These are phyloP conservation scores for Notiomystis cincta DNA, from an alignment of 2,113 vertebrate genomes.

Conservation along the genomic window DNA sequence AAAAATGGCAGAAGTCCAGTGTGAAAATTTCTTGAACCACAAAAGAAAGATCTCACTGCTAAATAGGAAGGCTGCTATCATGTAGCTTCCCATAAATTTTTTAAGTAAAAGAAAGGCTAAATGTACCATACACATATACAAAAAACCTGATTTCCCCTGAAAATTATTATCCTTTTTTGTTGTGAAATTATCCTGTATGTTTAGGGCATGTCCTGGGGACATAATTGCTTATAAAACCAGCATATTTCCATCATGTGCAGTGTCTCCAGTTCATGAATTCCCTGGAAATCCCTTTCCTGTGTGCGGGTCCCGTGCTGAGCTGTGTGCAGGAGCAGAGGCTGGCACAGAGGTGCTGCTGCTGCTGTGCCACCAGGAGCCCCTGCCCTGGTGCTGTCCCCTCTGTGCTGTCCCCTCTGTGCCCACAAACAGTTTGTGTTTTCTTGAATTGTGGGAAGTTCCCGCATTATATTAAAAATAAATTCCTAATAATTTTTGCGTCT, in stretches of 20 bases:
- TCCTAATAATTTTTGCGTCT: rapidly evolving
- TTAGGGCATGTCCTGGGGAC: not conserved
- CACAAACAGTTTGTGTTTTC: not conserved
- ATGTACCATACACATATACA: not conserved
- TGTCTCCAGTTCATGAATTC: not conserved
- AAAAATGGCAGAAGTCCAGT: not conserved
- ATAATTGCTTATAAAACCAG: not conserved
- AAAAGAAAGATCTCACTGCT: not conserved
- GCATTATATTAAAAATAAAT: not conserved
- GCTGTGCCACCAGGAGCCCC: too few relatives aligned
- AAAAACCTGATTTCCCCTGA: not conserved
- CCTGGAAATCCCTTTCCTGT: not conserved
- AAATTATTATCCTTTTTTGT: not conserved
- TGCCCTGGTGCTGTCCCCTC: too few relatives aligned
- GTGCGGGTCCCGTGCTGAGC: not conserved
- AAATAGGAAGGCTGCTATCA: not conserved
- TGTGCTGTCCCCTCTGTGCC: too few relatives aligned
- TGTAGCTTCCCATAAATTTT: not conserved
- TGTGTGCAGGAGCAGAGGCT: not conserved
- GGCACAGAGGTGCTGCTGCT: not conserved
- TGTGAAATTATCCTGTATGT: not conserved
- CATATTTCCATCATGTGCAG: not conserved
- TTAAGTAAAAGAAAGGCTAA: not conserved
- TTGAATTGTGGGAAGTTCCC: not conserved
- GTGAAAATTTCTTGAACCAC: not conserved